These are phyloP conservation scores for Diuraphis noxia DNA, from an alignment of 1,140 invertebrate genomes.

Conservation along the genomic window DNA sequence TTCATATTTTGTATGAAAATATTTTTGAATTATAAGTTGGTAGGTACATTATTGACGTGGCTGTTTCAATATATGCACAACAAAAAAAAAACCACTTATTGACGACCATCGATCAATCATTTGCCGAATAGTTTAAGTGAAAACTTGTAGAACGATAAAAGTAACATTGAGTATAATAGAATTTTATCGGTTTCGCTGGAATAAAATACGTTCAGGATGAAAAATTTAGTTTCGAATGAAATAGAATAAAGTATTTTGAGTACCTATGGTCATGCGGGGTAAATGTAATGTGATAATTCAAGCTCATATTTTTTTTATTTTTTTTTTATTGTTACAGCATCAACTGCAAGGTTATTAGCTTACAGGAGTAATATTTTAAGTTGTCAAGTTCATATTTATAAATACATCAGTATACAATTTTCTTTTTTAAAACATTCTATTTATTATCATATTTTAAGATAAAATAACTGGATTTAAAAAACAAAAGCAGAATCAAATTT, in stretches of 20 bases:
- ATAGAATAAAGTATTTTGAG: background rate
- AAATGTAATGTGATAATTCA: background rate
- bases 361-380: too few species aligned
- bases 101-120: background rate
- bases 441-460: background rate
- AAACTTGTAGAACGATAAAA: background rate
- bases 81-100: background rate
- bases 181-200: background rate
- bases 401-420: background rate
- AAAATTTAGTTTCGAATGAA: background rate
- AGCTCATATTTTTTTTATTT: too few species aligned
- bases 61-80: background rate
- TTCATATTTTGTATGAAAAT: background rate
- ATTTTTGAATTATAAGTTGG: background rate
- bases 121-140: background rate
- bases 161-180: slow-evolving; percentile 15
- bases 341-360: too few species aligned
- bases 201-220: background rate
- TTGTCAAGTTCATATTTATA: too few species aligned
- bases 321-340: too few species aligned
- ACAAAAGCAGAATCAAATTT: background rate
- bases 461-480: background rate
- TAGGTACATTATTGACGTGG: background rate
- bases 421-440: background rate
- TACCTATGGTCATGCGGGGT: background rate